Base-by-base conservation (phyloP, 2,888 invertebrate species). In the Prosopocoilus inquinatus region DNA sequence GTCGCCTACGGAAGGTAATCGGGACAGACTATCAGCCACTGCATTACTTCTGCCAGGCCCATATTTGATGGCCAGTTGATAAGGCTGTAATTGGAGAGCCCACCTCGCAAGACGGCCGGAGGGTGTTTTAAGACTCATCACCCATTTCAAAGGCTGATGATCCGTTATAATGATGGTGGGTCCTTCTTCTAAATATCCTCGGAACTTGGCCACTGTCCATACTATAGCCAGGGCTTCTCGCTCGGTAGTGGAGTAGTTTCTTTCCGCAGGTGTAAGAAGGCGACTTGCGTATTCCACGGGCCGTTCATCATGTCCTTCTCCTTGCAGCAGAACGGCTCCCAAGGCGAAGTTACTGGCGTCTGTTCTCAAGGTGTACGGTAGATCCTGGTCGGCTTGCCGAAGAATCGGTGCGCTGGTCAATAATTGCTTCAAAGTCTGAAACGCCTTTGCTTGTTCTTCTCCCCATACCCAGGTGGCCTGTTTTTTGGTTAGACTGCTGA, bases 141-240 rank as follows among this genome's bases (percentile, higher is more conserved):
- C 58, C 76, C 78, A 81, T 69, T 75, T 74, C 32, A 81, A 64
- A 0, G 79, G 75, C 55, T 77, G 72, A 52, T 80, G 80, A 55
- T 80, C 80, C 0, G 76, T 78, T 2, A 70, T 58, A 0, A 79
- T 63, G 0, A 59, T 60, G 13, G 78, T 74, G 0, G 61, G 45
- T 3, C 66, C 34, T 1, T 73, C 71, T 48, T 76, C 75, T 0
- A 80, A 59, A 55, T 75, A 80, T 0, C 70, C 72, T 20, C 74
- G 55, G 52, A 76, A 79, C 55, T 76, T 75, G n/a, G 67, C 50
- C 0, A 76, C 59, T 2, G 73, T 72, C 66, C 66, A 76, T 5
- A 68, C 59, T 1, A 66, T 41, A 1, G 68, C 67, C 2, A 68
- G 52, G 9, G 66, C 65, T 55, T 69, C 67, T 20, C 65, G 47